Evolutionary conservation across 2,113 vertebrate species (phyloP).

Genomic region (Phoxinus phoxinus): DNA sequence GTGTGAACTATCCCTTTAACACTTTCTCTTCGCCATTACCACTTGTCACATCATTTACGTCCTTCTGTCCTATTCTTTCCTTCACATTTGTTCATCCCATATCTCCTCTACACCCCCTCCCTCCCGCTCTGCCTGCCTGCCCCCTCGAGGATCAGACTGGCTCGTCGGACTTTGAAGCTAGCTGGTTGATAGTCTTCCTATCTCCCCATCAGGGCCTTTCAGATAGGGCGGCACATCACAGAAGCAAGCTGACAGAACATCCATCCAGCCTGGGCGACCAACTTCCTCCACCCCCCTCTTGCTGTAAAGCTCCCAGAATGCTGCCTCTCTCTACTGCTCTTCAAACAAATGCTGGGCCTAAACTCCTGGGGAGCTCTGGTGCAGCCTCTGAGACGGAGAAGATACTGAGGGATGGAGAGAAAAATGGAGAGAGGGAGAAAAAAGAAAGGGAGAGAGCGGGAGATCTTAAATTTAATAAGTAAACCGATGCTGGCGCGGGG

Average conservation of each 20-base stretch:
- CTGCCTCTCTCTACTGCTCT: constrained; percentile 57
- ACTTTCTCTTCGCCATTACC: background rate
- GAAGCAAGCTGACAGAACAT: constrained; percentile 73
- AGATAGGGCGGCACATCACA: constrained; percentile 68
- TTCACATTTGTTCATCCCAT: background rate
- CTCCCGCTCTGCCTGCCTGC: background rate
- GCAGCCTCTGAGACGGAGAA: constrained; percentile 49
- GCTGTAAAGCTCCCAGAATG: constrained; percentile 65
- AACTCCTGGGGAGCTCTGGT: constrained; percentile 46
- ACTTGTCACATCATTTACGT: constrained; percentile 14
- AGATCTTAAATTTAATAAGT: constrained; percentile 80
- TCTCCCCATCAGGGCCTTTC: constrained; percentile 66
- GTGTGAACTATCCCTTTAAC: background rate
- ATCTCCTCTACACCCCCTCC: constrained; percentile 24
- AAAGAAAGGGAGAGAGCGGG: constrained; percentile 62
- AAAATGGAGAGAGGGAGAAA: constrained; percentile 55
- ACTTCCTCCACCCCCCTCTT: constrained; percentile 63
- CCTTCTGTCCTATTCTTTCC: constrained; percentile 12
- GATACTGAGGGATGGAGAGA: constrained; percentile 21
- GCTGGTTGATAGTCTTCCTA: constrained; percentile 57
- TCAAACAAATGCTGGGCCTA: constrained; percentile 33
- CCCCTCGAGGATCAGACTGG: constrained; percentile 31
- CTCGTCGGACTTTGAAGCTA: constrained; percentile 45
- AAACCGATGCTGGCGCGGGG: constrained; percentile 70
- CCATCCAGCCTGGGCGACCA: constrained; percentile 70